Evolutionary conservation across 2,797 vertebrate species (phyloP), one percentile per base, ranked within the genome.

Genomic region (Podargus strigoides): DNA sequence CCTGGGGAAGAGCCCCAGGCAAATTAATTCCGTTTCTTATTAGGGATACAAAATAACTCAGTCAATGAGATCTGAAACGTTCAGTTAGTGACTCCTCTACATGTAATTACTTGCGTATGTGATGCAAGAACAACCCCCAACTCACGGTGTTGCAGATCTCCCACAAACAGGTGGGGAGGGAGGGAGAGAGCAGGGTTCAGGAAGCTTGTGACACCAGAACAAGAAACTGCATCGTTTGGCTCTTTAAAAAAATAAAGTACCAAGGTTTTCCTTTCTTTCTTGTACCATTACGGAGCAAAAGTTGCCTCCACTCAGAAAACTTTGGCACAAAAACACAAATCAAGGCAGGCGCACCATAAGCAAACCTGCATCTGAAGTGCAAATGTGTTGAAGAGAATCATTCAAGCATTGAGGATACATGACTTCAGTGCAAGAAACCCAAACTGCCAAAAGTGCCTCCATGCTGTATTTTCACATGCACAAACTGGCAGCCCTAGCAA

Each of bases 291-390:
- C 10, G n/a, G 17, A 46, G 41, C 20, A 52, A 34, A 73, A 66
- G 28, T 55, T 66, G 14, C 12, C 23, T 34, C 0, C 8, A 19
- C 39, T 64, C 9, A 10, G 20, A 50, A 58, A 37, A 37, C 14
- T 75, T 49, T 0, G 24, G 41, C 67, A 26, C 34, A 44, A n/a
- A 46, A 78, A 6, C 3, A 36, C 3, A 53, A 62, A 12, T 21
- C 5, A 11, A 81, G 22, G 27, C 0, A 0, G 58, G 17, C 3
- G 5, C 28, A 12, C 4, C 2, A 26, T 9, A 21, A 59, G 49
- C 14, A 14, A 46, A 41, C 32, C 12, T 4, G 8, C 1, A 8
- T 32, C 17, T 60, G 15, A 85, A 28, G 16, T 7, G 36, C 22
- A 39, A 41, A 16, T 1, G 2, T 4, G 9, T 53, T 32, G 14